Base-by-base conservation (phyloP, 2,888 invertebrate genomes). In the Pristionchus arcanus region DNA sequence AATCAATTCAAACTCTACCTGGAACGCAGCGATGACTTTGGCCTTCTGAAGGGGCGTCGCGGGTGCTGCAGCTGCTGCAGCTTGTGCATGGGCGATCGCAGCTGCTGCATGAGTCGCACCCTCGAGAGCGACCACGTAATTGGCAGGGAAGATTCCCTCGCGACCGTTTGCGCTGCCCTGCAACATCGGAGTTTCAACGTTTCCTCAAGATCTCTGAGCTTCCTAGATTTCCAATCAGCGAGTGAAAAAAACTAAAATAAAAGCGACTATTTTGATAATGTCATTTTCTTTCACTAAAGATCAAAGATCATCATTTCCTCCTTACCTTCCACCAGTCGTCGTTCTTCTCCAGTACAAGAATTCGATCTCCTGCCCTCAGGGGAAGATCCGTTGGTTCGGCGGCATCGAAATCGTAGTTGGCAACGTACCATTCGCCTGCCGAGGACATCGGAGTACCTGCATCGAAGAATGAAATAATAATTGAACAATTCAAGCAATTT, bases 321-420 rank as follows among this genome's bases (percentile, higher is more conserved):
- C 89, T 97, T 53, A 99, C 99, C 9, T 98, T 98, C 99, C 99
- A 99, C 99, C 99, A 99, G 95, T 99, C 98, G 0, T 98, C 98
- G 91, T 98, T 98, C 91, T 97, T 97, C 91, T 98, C 97, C 68
- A 97, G 96, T 1, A 99, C 98, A 93, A 97, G 96, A 90, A 99
- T 97, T 93, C 92, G 91, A 55, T 94, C 98, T 0, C 98, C 97
- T 91, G 96, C 96, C 92, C 90, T 90, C 81, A 94, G 90, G 13
- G 94, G 90, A 90, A 99, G 96, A 96, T 99, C 99, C 0, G 98
- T 98, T 0, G 97, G 96, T 95, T 99, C 99, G 13, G 96, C 96
- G 0, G 98, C 98, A 90, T 97, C 97, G 96, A 98, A 98, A 2
- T 97, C 97, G 96, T 98, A 98, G 89, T 97, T 96, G 42, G 98